A percentile compares a stretch with the other conserved stretches of the same genome.
Conservation (phyloP, 2,113 vertebrate species). For the Raja brachyura region DNA sequence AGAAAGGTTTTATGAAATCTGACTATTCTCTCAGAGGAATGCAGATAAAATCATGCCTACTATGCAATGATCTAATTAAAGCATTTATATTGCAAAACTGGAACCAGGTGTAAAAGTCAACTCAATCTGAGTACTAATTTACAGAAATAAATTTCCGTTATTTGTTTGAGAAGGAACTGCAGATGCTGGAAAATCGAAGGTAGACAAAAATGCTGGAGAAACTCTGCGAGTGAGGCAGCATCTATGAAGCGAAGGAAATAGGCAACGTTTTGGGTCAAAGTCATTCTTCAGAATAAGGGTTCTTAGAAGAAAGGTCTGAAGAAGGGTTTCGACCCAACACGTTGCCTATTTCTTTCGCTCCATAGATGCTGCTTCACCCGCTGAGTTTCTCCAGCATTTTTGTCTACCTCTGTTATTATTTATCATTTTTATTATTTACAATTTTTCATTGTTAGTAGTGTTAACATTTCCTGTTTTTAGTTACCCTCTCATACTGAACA, state of each 20-base stretch:
- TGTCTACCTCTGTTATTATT: too few species aligned
- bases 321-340: too few species aligned
- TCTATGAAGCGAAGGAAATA: too few species aligned
- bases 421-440: neutral
- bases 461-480: neutral
- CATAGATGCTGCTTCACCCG: too few species aligned
- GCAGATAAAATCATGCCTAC: neutral
- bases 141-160: neutral
- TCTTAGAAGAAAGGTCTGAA: too few species aligned
- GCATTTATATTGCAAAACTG: neutral
- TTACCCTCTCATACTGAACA: neutral
- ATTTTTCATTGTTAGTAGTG: neutral
- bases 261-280: too few species aligned
- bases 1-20: slow-evolving; percentile 10
- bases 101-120: neutral
- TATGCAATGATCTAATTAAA: neutral
- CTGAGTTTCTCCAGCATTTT: too few species aligned
- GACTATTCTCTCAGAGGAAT: slow-evolving; percentile 15
- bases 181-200: too few species aligned
- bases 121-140: neutral
- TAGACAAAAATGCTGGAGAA: too few species aligned
- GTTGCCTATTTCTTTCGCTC: too few species aligned
- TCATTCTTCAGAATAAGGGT: too few species aligned
- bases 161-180: neutral
- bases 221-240: too few species aligned